phyloP scores from a whole-genome alignment of 2,113 vertebrate species.

The Cebidichthys violaceus region DNA sequence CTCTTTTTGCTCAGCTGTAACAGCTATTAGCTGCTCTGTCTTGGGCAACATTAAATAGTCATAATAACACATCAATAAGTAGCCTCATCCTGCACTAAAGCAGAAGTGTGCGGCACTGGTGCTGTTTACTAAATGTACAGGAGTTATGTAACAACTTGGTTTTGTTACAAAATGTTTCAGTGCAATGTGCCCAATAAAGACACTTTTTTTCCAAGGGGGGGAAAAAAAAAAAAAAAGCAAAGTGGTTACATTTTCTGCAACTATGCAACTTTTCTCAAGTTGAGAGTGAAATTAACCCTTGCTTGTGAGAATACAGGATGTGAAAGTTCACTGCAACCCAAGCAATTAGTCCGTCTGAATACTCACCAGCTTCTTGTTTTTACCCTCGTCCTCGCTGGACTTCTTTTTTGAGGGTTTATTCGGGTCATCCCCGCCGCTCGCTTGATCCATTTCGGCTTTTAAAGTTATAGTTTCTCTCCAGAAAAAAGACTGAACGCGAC shows the following conservation, averaged over 20 bases:
- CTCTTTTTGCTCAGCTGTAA: slow-evolving; percentile 56
- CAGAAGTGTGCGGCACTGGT: slow-evolving; percentile 25
- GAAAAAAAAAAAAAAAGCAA: neutral
- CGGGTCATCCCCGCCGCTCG: slow-evolving; percentile 84
- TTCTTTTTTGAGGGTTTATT: slow-evolving; percentile 84
- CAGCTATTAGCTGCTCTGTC: slow-evolving; percentile 56
- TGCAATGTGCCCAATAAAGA: neutral
- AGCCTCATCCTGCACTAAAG: slow-evolving; percentile 40
- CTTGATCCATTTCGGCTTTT: slow-evolving; percentile 81
- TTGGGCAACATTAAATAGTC: slow-evolving; percentile 66
- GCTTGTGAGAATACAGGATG: slow-evolving; percentile 38
- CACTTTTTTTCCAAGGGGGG: neutral
- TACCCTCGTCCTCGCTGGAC: slow-evolving; percentile 83
- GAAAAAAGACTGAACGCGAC: slow-evolving; percentile 9
- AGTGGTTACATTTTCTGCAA: neutral
- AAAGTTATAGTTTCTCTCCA: slow-evolving; percentile 35
- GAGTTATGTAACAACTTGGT: neutral
- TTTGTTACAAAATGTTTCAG: neutral
- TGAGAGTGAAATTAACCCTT: slow-evolving; percentile 29
- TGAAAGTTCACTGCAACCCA: slow-evolving; percentile 24
- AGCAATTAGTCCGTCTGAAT: slow-evolving; percentile 8
- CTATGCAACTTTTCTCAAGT: neutral
- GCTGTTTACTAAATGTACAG: slow-evolving; percentile 23
- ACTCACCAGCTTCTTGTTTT: slow-evolving; percentile 88
- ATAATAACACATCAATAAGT: slow-evolving; percentile 68